These are phyloP conservation scores for Monopterus albus DNA, from an alignment of 2,113 vertebrate genomes.

Conservation along the genomic window DNA sequence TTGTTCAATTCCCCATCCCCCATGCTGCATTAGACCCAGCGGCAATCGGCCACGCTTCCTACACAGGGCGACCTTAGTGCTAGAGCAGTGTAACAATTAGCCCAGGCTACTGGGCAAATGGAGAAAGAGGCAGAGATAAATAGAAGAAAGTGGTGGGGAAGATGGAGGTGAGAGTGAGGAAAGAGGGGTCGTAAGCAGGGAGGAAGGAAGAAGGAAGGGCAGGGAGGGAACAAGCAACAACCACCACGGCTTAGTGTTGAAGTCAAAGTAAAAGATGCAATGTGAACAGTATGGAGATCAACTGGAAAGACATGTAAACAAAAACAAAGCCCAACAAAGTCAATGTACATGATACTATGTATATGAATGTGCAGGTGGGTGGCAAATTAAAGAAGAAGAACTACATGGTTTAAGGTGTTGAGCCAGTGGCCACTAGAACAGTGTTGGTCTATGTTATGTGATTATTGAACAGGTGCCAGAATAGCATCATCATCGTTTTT, in stretches of 20 bases:
- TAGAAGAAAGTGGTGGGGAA: conserved; percentile 27
- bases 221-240: conserved; percentile 1
- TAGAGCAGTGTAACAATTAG: conserved; percentile 68
- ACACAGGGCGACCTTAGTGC: conserved; percentile 48
- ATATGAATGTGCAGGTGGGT: no score
- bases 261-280: background rate
- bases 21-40: conserved; percentile 48
- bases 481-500: no score
- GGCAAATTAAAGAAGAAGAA: no score
- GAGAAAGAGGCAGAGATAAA: conserved; percentile 1
- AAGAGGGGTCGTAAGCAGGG: background rate
- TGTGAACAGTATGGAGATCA: background rate
- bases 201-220: background rate
- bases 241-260: background rate
- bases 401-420: no score
- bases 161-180: conserved; percentile 5
- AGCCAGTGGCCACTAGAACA: no score
- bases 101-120: conserved; percentile 8
- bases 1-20: conserved; percentile 82
- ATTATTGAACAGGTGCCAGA: no score
- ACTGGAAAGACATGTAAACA: no score
- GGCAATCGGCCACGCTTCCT: conserved; percentile 51
- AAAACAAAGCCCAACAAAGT: no score
- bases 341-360: background rate
- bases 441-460: no score